These are phyloP conservation scores for Linnaemya tessellans DNA, from an alignment of 2,888 invertebrate species.

Conservation along the genomic window DNA sequence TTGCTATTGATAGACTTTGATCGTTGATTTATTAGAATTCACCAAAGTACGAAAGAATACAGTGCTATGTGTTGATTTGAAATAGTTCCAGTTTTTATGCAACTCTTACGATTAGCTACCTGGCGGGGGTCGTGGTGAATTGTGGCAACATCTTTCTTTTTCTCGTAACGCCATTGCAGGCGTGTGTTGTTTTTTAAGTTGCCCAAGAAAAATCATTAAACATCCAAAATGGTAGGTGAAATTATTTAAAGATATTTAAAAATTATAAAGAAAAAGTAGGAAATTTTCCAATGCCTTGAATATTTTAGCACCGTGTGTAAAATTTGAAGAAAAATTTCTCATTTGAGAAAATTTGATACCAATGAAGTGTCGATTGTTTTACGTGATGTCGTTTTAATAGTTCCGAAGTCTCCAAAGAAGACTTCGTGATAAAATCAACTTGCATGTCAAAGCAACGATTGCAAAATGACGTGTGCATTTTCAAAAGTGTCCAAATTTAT, in stretches of 20 bases:
- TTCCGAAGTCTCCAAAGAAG: conserved; percentile 55
- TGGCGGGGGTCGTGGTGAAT: conserved; percentile 60
- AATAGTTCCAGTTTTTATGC: background rate
- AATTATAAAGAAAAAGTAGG: conserved; percentile 20
- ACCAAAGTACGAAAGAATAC: background rate
- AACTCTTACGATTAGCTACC: conserved; percentile 8
- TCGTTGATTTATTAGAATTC: conserved; percentile 3
- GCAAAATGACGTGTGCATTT: conserved; percentile 79
- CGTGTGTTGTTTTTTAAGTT: conserved; percentile 90
- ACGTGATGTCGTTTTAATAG: conserved; percentile 55
- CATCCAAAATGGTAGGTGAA: conserved; percentile 84
- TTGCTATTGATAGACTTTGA: no score
- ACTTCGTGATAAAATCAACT: conserved; percentile 32
- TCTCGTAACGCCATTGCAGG: conserved; percentile 94
- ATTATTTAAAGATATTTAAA: conserved; percentile 67
- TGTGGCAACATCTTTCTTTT: conserved; percentile 85
- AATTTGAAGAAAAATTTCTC: background rate
- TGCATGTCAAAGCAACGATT: conserved; percentile 65
- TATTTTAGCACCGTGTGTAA: conserved; percentile 60
- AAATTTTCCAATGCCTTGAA: conserved; percentile 52
- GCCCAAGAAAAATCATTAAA: conserved; percentile 88
- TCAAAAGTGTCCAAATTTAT: conserved; percentile 19
- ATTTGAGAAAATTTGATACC: conserved; percentile 67
- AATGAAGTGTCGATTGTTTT: conserved; percentile 20
- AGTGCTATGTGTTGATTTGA: background rate